phyloP scores from a whole-genome alignment of 2,113 vertebrate genomes.

The Dendrocopos noguchii region DNA sequence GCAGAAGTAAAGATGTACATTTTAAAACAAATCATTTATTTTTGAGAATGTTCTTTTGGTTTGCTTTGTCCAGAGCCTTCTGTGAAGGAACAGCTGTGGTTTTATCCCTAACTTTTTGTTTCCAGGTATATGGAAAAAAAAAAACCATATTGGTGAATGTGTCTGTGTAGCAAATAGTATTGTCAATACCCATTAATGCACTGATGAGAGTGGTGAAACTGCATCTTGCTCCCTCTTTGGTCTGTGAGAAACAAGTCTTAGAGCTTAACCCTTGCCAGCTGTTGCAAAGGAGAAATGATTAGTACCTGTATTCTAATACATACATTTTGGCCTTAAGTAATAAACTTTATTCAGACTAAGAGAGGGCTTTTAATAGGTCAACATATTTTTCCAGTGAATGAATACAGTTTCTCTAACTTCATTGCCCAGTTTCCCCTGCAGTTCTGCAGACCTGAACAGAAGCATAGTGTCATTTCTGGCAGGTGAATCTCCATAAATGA shows the following conservation, averaged over 20 bases:
- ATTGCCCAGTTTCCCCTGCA: fast-evolving
- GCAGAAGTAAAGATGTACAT: neutral
- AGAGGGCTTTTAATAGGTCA: fast-evolving
- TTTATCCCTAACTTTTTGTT: neutral
- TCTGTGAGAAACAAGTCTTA: fast-evolving
- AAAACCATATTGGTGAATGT: neutral
- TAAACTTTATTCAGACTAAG: neutral
- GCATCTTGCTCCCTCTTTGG: neutral
- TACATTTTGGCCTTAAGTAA: neutral
- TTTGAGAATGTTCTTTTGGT: neutral
- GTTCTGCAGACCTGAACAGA: neutral
- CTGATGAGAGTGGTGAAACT: neutral
- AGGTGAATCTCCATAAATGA: neutral
- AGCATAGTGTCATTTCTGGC: neutral
- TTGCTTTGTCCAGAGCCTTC: neutral
- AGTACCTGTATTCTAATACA: neutral
- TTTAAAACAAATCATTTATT: neutral
- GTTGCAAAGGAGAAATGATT: neutral
- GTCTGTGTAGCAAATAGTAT: neutral
- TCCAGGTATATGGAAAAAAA: neutral
- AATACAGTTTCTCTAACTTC: neutral
- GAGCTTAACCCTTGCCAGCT: neutral
- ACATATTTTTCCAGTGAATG: neutral
- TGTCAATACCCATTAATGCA: neutral
- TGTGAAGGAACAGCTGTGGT: neutral